phyloP scores from a whole-genome alignment of 1,140 invertebrate species.

The Cyphomyrmex costatus region DNA sequence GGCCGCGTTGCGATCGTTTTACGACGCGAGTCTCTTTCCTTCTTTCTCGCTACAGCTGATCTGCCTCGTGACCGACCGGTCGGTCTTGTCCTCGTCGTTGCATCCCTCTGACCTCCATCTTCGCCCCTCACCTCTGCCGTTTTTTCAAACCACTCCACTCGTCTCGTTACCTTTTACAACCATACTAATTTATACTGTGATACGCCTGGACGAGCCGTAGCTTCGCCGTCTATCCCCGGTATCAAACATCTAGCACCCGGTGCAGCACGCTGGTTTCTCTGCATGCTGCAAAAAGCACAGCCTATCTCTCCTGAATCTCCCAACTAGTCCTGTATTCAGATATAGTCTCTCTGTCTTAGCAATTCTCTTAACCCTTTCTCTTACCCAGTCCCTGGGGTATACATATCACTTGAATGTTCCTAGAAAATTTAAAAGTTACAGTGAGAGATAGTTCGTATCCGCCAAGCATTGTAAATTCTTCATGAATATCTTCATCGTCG shows the following conservation, averaged over 20 bases:
- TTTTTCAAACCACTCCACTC: slow-evolving; percentile 19
- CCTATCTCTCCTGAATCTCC: slow-evolving; percentile 30
- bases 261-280: slow-evolving; percentile 7
- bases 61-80: slow-evolving; percentile 60
- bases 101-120: slow-evolving; percentile 64
- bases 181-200: slow-evolving; percentile 66
- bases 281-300: slow-evolving; percentile 16
- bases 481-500: neutral
- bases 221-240: slow-evolving; percentile 17
- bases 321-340: slow-evolving; percentile 18
- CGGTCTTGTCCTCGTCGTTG: slow-evolving; percentile 54
- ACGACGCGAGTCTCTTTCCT: slow-evolving; percentile 27
- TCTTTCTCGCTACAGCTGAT: neutral
- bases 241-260: slow-evolving; percentile 43
- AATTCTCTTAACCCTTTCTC: slow-evolving; percentile 22
- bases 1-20: slow-evolving; percentile 66
- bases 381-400: neutral
- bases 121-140: slow-evolving; percentile 28
- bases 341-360: slow-evolving; percentile 6
- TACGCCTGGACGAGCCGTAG: slow-evolving; percentile 56
- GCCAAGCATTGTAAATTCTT: neutral
- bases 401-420: slow-evolving; percentile 1
- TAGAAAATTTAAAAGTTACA: slow-evolving; percentile 27
- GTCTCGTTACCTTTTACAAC: slow-evolving; percentile 50
- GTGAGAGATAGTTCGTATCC: neutral